phyloP scores from a whole-genome alignment of 2,888 invertebrate species.

The Tiliacea aurago region DNA sequence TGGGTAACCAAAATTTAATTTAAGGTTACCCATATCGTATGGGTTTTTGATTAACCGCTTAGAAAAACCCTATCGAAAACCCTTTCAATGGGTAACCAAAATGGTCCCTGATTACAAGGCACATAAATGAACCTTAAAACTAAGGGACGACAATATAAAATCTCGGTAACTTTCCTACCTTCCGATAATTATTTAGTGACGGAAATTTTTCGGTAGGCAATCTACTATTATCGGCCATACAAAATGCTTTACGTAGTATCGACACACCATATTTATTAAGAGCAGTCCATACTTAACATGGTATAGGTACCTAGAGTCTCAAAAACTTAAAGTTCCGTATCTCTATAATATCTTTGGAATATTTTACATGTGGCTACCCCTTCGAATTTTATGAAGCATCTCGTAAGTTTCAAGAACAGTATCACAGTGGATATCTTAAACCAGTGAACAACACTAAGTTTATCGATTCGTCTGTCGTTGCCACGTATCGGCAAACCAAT shows the following conservation, averaged over 20 bases:
- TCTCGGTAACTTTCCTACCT: constrained; percentile 1
- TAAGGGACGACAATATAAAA: neutral
- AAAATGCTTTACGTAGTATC: neutral
- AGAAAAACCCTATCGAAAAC: too few relatives aligned
- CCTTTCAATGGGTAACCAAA: too few relatives aligned
- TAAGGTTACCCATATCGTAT: too few relatives aligned
- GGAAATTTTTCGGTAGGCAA: neutral
- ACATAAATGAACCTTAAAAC: neutral
- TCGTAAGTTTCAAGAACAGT: constrained; percentile 25
- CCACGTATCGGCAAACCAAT: constrained; percentile 59
- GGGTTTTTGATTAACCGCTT: too few relatives aligned
- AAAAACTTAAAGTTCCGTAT: neutral
- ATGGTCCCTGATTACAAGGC: too few relatives aligned
- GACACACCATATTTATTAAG: neutral
- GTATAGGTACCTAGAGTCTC: neutral
- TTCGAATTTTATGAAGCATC: constrained; percentile 45
- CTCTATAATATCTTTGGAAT: constrained; percentile 10
- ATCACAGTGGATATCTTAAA: constrained; percentile 41
- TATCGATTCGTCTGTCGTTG: constrained; percentile 50
- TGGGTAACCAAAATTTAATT: too few relatives aligned
- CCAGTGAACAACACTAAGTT: constrained; percentile 52
- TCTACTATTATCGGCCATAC: neutral
- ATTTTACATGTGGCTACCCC: constrained; percentile 27
- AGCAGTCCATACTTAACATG: too few relatives aligned
- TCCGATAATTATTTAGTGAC: neutral